These are phyloP conservation scores for Taenioides sp. DNA, from an alignment of 2,797 vertebrate genomes.

Conservation along the genomic window DNA sequence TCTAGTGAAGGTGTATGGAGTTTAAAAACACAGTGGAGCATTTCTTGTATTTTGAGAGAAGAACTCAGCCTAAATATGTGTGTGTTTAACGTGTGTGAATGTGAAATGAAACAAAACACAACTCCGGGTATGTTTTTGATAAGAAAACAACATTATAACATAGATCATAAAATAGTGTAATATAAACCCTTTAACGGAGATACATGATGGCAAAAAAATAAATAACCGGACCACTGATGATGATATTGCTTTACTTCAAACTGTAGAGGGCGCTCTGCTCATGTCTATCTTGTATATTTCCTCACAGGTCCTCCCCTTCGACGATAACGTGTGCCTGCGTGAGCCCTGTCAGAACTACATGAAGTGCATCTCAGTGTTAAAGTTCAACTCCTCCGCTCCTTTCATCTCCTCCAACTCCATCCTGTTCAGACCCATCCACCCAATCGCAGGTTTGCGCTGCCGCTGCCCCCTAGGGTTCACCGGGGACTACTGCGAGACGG, in stretches of 20 bases:
- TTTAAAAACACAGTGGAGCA: too few relatives aligned
- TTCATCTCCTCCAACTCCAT: constrained; percentile 93
- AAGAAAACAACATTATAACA: too few relatives aligned
- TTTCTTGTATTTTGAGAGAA: too few relatives aligned
- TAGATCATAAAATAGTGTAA: too few relatives aligned
- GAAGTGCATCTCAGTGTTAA: constrained; percentile 97
- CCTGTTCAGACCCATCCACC: constrained; percentile 95
- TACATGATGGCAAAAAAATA: too few relatives aligned
- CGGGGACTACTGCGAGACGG: constrained; percentile 95
- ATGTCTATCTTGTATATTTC: neutral
- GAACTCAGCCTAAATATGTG: too few relatives aligned
- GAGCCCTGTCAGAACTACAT: constrained; percentile 99
- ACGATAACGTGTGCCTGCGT: constrained; percentile 96
- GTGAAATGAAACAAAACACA: too few relatives aligned
- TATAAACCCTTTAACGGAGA: too few relatives aligned
- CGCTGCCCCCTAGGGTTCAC: constrained; percentile 96
- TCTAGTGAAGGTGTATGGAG: too few relatives aligned
- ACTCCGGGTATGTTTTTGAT: too few relatives aligned
- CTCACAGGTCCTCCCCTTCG: constrained; percentile 88
- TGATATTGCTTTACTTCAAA: neutral
- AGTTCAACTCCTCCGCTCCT: constrained; percentile 95
- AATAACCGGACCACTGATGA: neutral
- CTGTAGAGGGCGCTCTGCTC: too few relatives aligned
- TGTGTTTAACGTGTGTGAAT: too few relatives aligned
- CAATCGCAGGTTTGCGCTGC: constrained; percentile 92